These are phyloP conservation scores for Dicaeum eximium DNA, from an alignment of 2,113 vertebrate genomes.

Conservation along the genomic window DNA sequence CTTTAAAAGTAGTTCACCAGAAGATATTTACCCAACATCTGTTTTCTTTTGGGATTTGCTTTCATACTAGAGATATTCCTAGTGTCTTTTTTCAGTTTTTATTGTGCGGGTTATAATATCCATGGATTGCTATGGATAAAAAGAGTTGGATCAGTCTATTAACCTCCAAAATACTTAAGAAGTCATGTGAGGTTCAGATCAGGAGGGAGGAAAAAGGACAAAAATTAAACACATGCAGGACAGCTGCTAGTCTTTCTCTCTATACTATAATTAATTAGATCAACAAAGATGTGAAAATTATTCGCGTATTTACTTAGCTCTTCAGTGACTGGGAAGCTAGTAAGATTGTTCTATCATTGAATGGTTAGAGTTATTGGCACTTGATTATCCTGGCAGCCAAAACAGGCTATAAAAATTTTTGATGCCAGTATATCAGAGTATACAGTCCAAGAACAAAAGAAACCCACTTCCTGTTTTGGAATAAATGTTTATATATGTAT, in stretches of 20 bases:
- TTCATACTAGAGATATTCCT: neutral
- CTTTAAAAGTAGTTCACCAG: neutral
- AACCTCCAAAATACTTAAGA: neutral
- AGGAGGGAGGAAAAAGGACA: neutral
- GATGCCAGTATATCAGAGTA: neutral
- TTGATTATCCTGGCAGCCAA: neutral
- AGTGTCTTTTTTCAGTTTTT: neutral
- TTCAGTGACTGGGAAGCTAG: neutral
- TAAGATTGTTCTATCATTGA: neutral
- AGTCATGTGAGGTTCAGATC: neutral
- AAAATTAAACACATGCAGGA: neutral
- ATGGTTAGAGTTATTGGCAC: neutral
- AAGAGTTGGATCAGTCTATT: neutral
- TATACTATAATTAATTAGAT: neutral
- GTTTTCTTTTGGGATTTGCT: slow-evolving; percentile 1
- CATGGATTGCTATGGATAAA: neutral
- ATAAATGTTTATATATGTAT: neutral
- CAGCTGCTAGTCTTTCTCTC: neutral
- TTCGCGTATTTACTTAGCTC: neutral
- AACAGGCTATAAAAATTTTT: neutral
- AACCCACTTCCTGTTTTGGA: neutral
- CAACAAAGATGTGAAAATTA: neutral
- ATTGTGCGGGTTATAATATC: neutral
- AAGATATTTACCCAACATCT: neutral
- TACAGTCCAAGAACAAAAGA: neutral